Base-by-base conservation (phyloP, 2,797 vertebrate genomes). In the Ficedula albicollis region DNA sequence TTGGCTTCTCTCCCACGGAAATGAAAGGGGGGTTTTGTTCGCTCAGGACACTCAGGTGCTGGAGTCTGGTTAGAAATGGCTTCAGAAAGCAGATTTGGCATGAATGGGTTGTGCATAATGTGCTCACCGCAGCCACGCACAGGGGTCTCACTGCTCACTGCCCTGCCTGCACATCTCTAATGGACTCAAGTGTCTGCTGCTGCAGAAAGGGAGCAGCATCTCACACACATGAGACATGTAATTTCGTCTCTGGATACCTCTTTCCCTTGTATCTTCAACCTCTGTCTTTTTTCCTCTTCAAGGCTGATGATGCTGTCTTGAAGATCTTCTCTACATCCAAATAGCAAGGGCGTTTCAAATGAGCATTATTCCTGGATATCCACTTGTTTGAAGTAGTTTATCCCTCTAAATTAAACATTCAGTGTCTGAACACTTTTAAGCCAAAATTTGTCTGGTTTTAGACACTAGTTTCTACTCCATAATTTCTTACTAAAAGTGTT, bases 181-280 rank as follows among this genome's bases (percentile, higher is more conserved):
- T 49, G 75, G 19, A 49, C 30, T 68, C 22, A 7, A 51, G 36
- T 29, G 46, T 41, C 30, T 52, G 39, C 14, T 39, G 39, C 49
- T 68, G 43, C 46, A 44, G 49, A 48, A n/a, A 72, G 22, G 15
- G 29, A 83, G 39, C 4, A 17, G 25, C 46, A 79, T 30, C 25
- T 52, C 16, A n/a, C 20, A 56, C 44, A 14, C 67, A 15, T 0
- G 0, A 60, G 66, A 52, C 32, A 66, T 8, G 20, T 25, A 16
- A 44, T 66, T 82, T 85, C 32, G 62, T n/a, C 32, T 85, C 48
- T 70, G 38, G 5, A 7, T 66, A 15, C 15, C 22, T 74, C 34
- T 81, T 92, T 29, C 34, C 34, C 11, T 6, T 32, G 8, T 51
- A 11, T 62, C 10, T 38, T 82, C 70, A 39, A 43, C 29, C 13